Evolutionary conservation across 2,888 invertebrate genomes (phyloP).

Genomic region (Zeuzera pyrina): DNA sequence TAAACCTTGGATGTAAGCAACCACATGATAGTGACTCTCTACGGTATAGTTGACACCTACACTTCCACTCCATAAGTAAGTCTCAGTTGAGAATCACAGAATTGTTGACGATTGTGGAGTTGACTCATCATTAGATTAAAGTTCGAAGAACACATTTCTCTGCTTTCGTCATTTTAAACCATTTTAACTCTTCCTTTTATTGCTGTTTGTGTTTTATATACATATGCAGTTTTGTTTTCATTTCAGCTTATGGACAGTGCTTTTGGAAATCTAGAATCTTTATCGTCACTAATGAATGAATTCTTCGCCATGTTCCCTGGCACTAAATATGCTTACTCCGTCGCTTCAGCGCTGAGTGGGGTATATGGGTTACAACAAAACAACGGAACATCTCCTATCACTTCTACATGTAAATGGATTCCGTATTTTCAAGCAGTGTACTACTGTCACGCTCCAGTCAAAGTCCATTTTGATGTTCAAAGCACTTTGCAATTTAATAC

Average conservation of each 20-base stretch:
- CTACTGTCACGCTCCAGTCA: conserved; percentile 43
- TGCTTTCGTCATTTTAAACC: too few species aligned
- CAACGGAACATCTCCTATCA: conserved; percentile 25
- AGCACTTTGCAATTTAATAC: conserved; percentile 33
- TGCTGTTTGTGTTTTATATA: too few species aligned
- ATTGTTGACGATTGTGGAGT: too few species aligned
- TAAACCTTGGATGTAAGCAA: too few species aligned
- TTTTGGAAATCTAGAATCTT: conserved; percentile 43
- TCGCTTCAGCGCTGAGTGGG: conserved; percentile 48
- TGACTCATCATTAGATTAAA: too few species aligned
- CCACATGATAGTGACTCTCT: too few species aligned
- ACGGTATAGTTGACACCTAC: too few species aligned
- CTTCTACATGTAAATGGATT: conserved; percentile 47
- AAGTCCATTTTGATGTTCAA: conserved; percentile 50
- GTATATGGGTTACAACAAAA: conserved; percentile 36
- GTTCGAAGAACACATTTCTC: too few species aligned
- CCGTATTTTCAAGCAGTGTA: conserved; percentile 56
- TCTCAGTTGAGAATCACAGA: too few species aligned
- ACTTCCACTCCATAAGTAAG: too few species aligned
- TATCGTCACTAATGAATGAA: conserved; percentile 52
- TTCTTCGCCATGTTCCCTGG: conserved; percentile 51
- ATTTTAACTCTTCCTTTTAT: too few species aligned
- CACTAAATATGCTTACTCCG: conserved; percentile 43
- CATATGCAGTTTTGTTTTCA: conserved; percentile 1
- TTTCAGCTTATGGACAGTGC: conserved; percentile 46